Evolutionary conservation across 92 coral and sea anemone genomes (phyloP), one percentile per base, ranked within the genome.

Genomic region (Umimayanthus kanabou): DNA sequence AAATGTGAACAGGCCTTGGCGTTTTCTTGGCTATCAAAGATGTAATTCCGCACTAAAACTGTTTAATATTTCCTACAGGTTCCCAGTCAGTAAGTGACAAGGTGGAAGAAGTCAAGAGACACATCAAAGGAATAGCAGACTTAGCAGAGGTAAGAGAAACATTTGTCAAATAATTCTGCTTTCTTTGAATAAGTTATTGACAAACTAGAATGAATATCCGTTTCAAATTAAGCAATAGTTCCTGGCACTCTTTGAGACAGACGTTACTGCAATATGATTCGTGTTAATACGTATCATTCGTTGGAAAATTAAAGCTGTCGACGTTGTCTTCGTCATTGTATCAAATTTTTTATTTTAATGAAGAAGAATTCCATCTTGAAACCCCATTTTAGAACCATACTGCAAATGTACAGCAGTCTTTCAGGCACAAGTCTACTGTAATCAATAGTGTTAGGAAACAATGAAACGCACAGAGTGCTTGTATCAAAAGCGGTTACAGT

Each of bases 131-230:
- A 70, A 87, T 94, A 5, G 88, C 82, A 43, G 79, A 81, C 30
- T 92, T 94, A 2, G 98, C 98, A 28, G 81, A 89, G 98, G 98
- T 94, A 20, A 84, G 91, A 72, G 2, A 14, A 71, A 49, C 20
- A 6, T 39, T 33, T 85, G 22, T 50, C 13, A 77, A 77, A 2
- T 37, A 47, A 9, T 47, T 7, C 11, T 7, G 11, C 0, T 47
- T 47, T 47, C 50, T 47, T 47, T 47, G 9, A 47, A 47, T 9
- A 42, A 42, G 7, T 42, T 4, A 42, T 42, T 42, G 45, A 42
- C 45, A 42, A 42, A 18, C 78, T 39, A 9, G 40, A 20, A 9
- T 66, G 28, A 39, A 58, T 7, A 65, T 40, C 39, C 3, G 13
- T 67, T 26, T 26, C 39, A 37, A 29, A n/a, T 23, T 65, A 13